Evolutionary conservation across 2,113 vertebrate species (phyloP).

Genomic region (Leptodactylus fuscus): DNA sequence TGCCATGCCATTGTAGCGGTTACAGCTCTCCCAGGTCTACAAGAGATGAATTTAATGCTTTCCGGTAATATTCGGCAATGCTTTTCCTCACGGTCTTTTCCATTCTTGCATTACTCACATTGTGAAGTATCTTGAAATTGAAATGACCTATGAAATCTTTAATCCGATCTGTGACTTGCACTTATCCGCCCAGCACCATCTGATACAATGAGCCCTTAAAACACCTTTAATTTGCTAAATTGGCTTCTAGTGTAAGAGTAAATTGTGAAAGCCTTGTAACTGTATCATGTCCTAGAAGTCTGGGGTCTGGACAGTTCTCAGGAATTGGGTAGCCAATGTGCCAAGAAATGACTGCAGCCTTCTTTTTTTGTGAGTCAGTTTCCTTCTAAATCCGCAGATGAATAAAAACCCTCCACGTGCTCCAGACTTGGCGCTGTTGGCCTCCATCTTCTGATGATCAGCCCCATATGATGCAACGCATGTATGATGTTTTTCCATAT

Average conservation of each 20-base stretch:
- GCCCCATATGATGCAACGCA: no score
- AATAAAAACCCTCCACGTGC: neutral
- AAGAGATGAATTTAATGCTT: constrained; percentile 60
- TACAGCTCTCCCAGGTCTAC: constrained; percentile 56
- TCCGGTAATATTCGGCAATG: neutral
- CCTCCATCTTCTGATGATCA: no score
- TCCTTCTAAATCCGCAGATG: neutral
- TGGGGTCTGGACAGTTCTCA: neutral
- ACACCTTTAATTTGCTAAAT: neutral
- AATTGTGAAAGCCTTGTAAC: neutral
- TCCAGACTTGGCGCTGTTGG: no score
- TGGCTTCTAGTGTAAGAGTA: neutral
- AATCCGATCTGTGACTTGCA: neutral
- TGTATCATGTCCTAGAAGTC: neutral
- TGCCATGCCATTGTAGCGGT: constrained; percentile 61
- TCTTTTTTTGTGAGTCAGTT: neutral
- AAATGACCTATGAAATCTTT: neutral
- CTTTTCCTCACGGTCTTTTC: neutral
- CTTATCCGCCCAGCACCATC: neutral
- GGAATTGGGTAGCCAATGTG: neutral
- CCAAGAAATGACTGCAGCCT: neutral
- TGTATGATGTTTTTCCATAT: no score
- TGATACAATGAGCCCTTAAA: neutral
- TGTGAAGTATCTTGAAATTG: neutral
- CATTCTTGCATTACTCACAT: neutral